Conservation (phyloP, 2,113 vertebrate genomes). For the Kryptolebias marmoratus region DNA sequence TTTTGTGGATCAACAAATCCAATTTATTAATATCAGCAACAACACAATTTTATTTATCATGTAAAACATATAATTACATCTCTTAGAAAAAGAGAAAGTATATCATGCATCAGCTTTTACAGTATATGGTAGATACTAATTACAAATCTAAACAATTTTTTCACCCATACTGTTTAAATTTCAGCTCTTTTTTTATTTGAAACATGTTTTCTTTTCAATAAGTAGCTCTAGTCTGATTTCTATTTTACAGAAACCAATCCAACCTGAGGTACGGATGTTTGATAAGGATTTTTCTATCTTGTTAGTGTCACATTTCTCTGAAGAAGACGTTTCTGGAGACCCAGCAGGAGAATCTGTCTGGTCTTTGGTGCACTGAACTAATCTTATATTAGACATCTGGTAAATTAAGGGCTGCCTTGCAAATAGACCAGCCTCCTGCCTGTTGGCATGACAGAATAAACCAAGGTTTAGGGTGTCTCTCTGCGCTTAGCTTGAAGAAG, state of each 20-base stretch:
- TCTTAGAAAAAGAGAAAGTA: no score
- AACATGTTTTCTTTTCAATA: background rate
- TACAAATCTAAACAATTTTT: background rate
- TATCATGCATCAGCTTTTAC: no score
- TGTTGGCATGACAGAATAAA: conserved; percentile 65
- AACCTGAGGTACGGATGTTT: no score
- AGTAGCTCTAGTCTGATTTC: background rate
- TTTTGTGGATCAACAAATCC: background rate
- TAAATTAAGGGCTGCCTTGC: conserved; percentile 72
- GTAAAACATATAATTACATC: background rate
- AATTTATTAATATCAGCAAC: background rate
- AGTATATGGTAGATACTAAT: no score
- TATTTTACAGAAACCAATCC: no score
- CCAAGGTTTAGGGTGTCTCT: conserved; percentile 72
- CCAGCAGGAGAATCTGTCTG: conserved; percentile 67
- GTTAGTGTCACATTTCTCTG: conserved; percentile 38
- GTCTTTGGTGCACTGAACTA: conserved; percentile 61
- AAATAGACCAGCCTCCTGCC: conserved; percentile 71
- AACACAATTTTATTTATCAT: background rate
- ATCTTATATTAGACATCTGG: conserved; percentile 77
- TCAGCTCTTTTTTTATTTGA: background rate
- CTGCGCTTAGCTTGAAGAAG: conserved; percentile 37
- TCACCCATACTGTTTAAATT: background rate
- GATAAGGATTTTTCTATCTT: conserved; percentile 7
- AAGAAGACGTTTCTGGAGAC: conserved; percentile 45